These are phyloP conservation scores for Bettongia penicillata DNA, from an alignment of 2,113 vertebrate genomes.

Conservation along the genomic window DNA sequence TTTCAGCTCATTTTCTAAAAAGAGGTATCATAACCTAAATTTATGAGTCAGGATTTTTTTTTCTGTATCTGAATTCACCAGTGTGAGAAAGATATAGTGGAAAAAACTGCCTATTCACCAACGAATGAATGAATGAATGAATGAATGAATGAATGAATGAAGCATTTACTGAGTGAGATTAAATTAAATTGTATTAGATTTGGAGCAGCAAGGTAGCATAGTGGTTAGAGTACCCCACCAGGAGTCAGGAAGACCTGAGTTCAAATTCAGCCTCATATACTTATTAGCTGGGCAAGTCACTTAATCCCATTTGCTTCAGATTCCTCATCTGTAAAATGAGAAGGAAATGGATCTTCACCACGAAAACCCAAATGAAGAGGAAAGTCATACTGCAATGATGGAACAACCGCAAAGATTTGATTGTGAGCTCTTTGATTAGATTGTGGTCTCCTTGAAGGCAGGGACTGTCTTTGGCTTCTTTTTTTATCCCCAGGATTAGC, in stretches of 20 bases:
- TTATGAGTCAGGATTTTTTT: conserved; percentile 6
- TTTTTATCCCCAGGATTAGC: no score
- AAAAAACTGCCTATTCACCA: no score
- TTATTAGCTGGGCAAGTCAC: neutral
- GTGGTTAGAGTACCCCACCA: neutral
- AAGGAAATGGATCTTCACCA: neutral
- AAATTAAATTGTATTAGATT: no score
- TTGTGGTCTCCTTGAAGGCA: no score
- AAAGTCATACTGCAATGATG: neutral
- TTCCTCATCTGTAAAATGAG: neutral
- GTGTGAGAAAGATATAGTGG: no score
- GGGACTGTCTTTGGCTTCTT: no score
- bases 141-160: no score
- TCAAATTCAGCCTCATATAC: neutral
- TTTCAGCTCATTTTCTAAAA: conserved; percentile 57
- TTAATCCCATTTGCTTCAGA: neutral
- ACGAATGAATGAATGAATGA: no score
- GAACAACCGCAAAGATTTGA: no score
- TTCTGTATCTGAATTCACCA: no score
- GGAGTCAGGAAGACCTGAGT: neutral
- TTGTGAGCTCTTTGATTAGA: no score
- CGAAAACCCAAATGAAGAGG: neutral
- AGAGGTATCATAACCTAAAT: conserved; percentile 53
- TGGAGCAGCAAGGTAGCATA: neutral
- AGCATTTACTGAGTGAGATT: no score